Base-by-base conservation (phyloP, 1,140 invertebrate species). In the Linepithema humile region DNA sequence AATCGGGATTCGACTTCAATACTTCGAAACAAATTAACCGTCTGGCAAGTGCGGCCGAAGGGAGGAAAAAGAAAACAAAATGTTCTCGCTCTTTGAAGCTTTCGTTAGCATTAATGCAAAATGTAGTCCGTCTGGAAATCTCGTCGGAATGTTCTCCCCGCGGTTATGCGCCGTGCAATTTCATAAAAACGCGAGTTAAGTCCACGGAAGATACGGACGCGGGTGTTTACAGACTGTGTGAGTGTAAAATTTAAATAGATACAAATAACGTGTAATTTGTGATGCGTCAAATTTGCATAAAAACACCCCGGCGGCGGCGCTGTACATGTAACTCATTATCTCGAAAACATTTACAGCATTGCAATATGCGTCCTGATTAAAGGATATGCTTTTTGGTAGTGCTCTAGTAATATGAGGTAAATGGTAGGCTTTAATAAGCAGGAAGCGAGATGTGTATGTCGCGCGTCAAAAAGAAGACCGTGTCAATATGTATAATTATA, bases 1-100 rank as follows among this genome's bases (percentile, higher is more conserved):
- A 77, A 50, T 64, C 59, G n/a, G 32, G 26, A 12, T 35, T 53
- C 74, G 23, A 57, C 20, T 55, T 23, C 48, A 38, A 78, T 69
- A 78, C 17, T 78, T 78, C 15, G 75, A 69, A 78, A 78, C 62
- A 78, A 55, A 78, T 78, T 80, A 80, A 70, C 75, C 48, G 75
- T 55, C 38, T 55, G 38, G n/a, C 35, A 29, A 65, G 62, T 20
- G 29, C 35, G 32, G 4, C 23, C 10, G 3, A 80, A 32, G 17
- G 9, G n/a, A 15, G 10, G 29, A 70, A 80, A 23, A 67, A 7
- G 67, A 23, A 32, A 40, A 43, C 12, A 62, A 32, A 38, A 17
- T 2, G 9, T 77, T 9, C n/a, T 20, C 9, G 29, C 15, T 15
- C n/a, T 70, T 67, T 40, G 48, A 80, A 53, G 48, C 35, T 80